Conservation (phyloP, 2,113 vertebrate genomes). For the Ceratotherium simum region DNA sequence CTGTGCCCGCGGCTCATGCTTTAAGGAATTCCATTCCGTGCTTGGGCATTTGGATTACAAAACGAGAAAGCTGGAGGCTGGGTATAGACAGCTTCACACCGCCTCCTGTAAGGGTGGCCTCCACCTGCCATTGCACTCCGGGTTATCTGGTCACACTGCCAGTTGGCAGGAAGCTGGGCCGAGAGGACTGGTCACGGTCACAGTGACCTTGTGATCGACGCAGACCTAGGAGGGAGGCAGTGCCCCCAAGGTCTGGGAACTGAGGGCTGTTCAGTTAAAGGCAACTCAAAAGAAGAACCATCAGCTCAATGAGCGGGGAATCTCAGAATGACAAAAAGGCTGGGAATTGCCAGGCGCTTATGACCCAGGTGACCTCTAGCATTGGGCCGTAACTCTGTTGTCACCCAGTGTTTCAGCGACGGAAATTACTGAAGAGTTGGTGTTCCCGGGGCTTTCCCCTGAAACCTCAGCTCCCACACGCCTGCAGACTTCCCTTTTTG, state of each 20-base stretch:
- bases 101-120: neutral
- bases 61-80: neutral
- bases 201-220: neutral
- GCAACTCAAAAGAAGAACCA: neutral
- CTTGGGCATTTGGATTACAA: neutral
- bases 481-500: neutral
- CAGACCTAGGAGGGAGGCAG: neutral
- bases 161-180: fast-evolving
- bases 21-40: fast-evolving
- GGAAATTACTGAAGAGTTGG: neutral
- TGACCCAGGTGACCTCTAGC: neutral
- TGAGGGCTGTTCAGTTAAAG: neutral
- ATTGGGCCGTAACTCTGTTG: no score
- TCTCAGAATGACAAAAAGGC: neutral
- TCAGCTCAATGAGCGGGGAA: fast-evolving
- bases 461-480: neutral
- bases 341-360: neutral
- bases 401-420: neutral
- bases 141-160: neutral
- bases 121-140: fast-evolving
- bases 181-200: neutral
- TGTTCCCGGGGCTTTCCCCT: neutral
- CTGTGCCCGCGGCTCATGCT: no score
- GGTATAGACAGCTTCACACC: fast-evolving
- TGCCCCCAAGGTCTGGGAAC: neutral